phyloP scores from a whole-genome alignment of 2,113 vertebrate species.

The Megaceryle torquata region DNA sequence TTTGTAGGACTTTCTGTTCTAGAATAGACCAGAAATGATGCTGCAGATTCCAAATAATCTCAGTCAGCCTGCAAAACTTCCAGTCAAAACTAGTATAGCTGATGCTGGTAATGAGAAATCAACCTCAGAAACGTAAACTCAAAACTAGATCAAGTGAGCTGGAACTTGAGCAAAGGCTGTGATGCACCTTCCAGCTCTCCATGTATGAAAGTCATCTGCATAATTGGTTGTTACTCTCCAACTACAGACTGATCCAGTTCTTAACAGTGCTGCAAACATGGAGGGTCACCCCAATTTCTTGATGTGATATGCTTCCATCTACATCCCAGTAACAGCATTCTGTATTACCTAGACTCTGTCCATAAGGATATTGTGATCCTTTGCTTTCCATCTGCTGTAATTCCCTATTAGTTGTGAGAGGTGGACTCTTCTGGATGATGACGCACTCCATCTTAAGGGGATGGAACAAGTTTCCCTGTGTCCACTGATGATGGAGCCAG shows the following conservation, averaged over 20 bases:
- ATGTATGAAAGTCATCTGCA: neutral
- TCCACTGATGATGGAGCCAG: neutral
- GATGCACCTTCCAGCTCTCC: neutral
- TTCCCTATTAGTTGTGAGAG: rapidly evolving
- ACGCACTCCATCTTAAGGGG: neutral
- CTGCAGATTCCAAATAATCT: neutral
- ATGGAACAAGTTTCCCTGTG: neutral
- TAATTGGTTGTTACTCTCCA: neutral
- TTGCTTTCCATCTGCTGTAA: neutral
- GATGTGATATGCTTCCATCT: neutral
- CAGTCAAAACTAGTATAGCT: neutral
- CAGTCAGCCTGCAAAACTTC: neutral
- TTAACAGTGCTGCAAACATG: neutral
- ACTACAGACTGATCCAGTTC: neutral
- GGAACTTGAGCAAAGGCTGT: neutral
- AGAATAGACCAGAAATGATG: neutral
- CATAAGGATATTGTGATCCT: neutral
- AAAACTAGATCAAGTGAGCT: neutral
- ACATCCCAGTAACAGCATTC: neutral
- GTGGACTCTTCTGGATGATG: neutral
- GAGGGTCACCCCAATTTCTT: neutral
- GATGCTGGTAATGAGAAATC: neutral
- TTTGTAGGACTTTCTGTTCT: neutral
- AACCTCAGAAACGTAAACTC: neutral
- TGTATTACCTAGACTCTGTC: neutral